Base-by-base conservation (phyloP, 2,888 invertebrate species). In the Opisthograptis luteolata region DNA sequence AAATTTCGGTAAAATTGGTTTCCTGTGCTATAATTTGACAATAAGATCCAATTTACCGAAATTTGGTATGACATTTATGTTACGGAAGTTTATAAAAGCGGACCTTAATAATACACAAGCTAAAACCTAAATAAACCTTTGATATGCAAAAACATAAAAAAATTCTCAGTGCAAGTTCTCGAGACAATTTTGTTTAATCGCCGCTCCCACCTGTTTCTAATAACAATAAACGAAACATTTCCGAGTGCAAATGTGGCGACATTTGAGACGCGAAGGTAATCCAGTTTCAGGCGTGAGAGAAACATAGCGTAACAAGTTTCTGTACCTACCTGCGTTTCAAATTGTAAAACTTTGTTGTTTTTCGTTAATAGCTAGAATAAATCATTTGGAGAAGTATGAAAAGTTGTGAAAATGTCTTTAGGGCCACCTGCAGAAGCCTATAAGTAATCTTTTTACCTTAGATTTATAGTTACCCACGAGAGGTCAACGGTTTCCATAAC, bases 191-290 rank as follows among this genome's bases (percentile, higher is more conserved):
- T 15, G 30, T 35, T 34, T 47, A 47, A 35, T 47, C 25, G 31
- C 17, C 24, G 8, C 34, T 27, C 12, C 12, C 32, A 35, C 35
- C 37, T 49, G 41, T 25, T 36, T 32, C 37, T 37, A 49, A 42
- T 49, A 49, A 49, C 49, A 49, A 49, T 49, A 49, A 49, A 49
- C 37, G 49, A 20, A 28, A 36, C 44, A 49, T 37, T 49, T 14
- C 42, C 34, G 34, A 20, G 25, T 20, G 22, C 10, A 9, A 47
- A 41, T 43, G 49, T 43, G 31, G 36, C 31, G 31, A 43, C 49
- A 49, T 42, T 37, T 49, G 49, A 27, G 37, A 28, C 37, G 28
- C 34, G 27, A 9, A 43, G 42, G 27, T 49, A 49, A 42, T 48
- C 41, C 37, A 30, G 30, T 35, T 28, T 13, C 43, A 19, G 15